These are phyloP conservation scores for Microplitis demolitor DNA, from an alignment of 1,140 invertebrate species.

Conservation along the genomic window DNA sequence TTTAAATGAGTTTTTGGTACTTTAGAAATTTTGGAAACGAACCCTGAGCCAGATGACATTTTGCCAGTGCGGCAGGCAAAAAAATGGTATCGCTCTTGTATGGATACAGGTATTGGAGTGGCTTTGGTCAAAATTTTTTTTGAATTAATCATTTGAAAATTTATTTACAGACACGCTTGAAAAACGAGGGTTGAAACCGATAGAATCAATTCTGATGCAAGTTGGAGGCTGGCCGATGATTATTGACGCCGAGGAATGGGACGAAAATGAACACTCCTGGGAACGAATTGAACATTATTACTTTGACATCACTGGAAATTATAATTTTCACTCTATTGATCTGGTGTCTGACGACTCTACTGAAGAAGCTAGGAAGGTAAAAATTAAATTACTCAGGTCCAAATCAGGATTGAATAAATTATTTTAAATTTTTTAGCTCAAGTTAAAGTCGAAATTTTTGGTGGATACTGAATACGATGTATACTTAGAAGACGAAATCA, in stretches of 20 bases:
- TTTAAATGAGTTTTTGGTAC: background rate
- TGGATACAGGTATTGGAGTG: slow-evolving; percentile 25
- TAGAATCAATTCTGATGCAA: slow-evolving; percentile 31
- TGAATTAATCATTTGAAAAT: background rate
- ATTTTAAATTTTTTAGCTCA: too few relatives aligned
- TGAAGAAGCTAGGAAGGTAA: too few relatives aligned
- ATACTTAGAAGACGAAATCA: too few relatives aligned
- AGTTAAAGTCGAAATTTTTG: too few relatives aligned
- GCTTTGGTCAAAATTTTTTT: background rate
- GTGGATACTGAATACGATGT: too few relatives aligned
- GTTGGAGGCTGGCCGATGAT: slow-evolving; percentile 43
- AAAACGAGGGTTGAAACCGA: slow-evolving; percentile 25
- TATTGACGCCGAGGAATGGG: slow-evolving; percentile 38
- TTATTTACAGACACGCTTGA: slow-evolving; percentile 26
- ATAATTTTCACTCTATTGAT: slow-evolving; percentile 18
- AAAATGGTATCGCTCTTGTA: slow-evolving; percentile 35
- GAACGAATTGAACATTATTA: slow-evolving; percentile 40
- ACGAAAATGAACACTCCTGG: slow-evolving; percentile 32
- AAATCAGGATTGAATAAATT: too few relatives aligned
- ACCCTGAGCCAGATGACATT: slow-evolving; percentile 18
- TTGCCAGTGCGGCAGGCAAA: slow-evolving; percentile 34
- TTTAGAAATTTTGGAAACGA: slow-evolving; percentile 29
- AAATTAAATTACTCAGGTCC: background rate
- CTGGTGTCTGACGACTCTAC: background rate
- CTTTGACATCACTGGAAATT: slow-evolving; percentile 25